Evolutionary conservation across 2,113 vertebrate species (phyloP), one percentile per base, ranked within the genome.

Genomic region (Percopsis transmontana): DNA sequence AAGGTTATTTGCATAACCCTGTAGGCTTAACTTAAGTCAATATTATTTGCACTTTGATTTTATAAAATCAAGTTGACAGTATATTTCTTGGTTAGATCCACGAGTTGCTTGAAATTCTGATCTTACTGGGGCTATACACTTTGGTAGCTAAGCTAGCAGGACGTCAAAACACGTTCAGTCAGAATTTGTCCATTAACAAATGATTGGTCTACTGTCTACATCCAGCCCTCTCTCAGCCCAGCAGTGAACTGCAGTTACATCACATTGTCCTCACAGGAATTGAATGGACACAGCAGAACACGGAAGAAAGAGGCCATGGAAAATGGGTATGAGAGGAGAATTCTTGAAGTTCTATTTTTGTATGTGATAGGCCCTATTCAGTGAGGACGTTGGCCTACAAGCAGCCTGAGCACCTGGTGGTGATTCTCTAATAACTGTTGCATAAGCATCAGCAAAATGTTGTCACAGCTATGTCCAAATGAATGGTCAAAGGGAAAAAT

Each of bases 221-320:
- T 55, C 20, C 51, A 52, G 60, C 52, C 57, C 58, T 62, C 23
- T 67, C 51, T 59, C 59, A 47, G 51, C 48, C 48, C 70, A 69
- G 67, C 71, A 85, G 71, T 67, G 69, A 59, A 56, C 68, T 75
- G 68, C 71, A 84, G 73, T 54, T 81, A 67, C 61, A 72, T 16
- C n/a, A n/a, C n/a, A 45, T 64, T 54, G 44, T 66, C 72, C 72
- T 72, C 58, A 0, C 1, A 64, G 72, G 72, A 68, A 68, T 8
- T 57, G 14, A 57, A 58, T 33, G 57, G 68, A 59, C 48, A 73
- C 41, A 55, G 45, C 74, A 67, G 59, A 65, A 55, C 40, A 18
- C 38, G 54, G 11, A 14, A 52, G 53, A 71, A 80, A 60, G n/a
- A 63, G 62, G 59, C 47, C n/a, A 45, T 10, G 14, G 62, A 55